A percentile compares a stretch with the other conserved stretches of the same genome.
These are phyloP conservation scores for Ophraella communa DNA, from an alignment of 2,888 invertebrate species.

Conservation along the genomic window DNA sequence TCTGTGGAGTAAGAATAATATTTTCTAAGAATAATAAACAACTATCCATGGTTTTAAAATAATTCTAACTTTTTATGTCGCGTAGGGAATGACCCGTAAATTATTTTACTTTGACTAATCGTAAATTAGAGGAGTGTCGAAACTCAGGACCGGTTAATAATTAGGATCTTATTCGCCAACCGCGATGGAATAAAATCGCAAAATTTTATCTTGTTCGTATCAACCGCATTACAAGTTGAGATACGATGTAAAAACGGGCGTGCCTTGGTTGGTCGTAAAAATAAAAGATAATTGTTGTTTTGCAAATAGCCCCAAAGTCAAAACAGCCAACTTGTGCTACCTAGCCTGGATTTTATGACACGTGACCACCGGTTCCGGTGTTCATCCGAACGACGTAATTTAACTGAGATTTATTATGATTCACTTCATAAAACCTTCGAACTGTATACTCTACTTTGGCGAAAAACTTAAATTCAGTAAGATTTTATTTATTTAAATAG, in stretches of 20 bases:
- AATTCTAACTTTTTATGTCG: not conserved
- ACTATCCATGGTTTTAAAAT: too few species aligned
- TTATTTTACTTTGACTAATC: not conserved
- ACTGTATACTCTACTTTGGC: not conserved
- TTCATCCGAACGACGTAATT: constrained; percentile 10
- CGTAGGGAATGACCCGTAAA: not conserved
- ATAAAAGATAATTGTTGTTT: constrained; percentile 25
- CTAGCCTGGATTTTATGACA: constrained; percentile 40
- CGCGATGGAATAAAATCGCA: not conserved
- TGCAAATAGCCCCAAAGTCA: constrained; percentile 29
- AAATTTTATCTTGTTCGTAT: not conserved
- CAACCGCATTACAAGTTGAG: not conserved
- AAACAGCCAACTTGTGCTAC: constrained; percentile 42
- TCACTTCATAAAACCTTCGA: constrained; percentile 28
- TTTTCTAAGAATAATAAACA: too few species aligned
- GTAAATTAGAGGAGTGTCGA: not conserved
- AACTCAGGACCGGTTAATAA: not conserved
- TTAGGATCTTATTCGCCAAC: not conserved
- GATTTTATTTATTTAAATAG: too few species aligned
- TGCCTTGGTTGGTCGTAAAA: constrained; percentile 9
- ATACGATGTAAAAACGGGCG: not conserved
- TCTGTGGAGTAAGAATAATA: too few species aligned
- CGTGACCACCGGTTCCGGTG: constrained; percentile 39
- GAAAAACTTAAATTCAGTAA: too few species aligned
- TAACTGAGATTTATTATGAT: constrained; percentile 14